Evolutionary conservation across 2,113 vertebrate genomes (phyloP), one percentile per base, ranked within the genome.

Genomic region (Emberiza fucata): DNA sequence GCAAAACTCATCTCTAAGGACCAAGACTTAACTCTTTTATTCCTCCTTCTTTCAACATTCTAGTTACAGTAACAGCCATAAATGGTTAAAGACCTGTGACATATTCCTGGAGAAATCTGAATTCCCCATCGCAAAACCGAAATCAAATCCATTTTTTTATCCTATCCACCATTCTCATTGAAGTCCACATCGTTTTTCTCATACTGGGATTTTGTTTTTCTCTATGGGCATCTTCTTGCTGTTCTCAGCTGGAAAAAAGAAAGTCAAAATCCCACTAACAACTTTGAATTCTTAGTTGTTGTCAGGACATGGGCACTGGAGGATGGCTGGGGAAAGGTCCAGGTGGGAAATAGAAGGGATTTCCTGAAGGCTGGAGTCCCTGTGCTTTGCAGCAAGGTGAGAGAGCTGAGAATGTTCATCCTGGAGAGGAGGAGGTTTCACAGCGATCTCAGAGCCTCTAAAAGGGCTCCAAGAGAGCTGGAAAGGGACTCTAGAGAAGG

Each of bases 401-500:
- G 35, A 57, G 21, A 57, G 17, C 18, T 64, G 66, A 24, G 29
- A 23, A 40, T 63, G 24, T 11, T 53, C 24, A n/a, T 12, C 20
- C 31, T 56, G 42, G 21, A 64, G 35, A 64, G 14, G 29, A 31
- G 21, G 64, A 37, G 18, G 6, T 7, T 57, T 35, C 18, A 42
- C 0, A 4, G 37, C 20, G 35, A 44, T 1, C 22, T 42, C 1
- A 31, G 42, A 71, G 31, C 35, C 9, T 14, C 35, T 42, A 1
- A 48, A 64, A 25, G 5, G 21, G 25, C 25, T 31, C 25, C 21
- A 48, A 23, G 48, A 40, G 24, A 54, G 15, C 29, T 79, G 66
- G 50, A 72, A 42, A 35, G 50, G 24, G 42, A 64, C 35, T 35
- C 0, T 2, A 3, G 31, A 42, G 17, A 57, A 31, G 25, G 50